A percentile compares a stretch with the other conserved stretches of the same genome.
Evolutionary conservation across 2,113 vertebrate species (phyloP).

Genomic region (Coturnix japonica): DNA sequence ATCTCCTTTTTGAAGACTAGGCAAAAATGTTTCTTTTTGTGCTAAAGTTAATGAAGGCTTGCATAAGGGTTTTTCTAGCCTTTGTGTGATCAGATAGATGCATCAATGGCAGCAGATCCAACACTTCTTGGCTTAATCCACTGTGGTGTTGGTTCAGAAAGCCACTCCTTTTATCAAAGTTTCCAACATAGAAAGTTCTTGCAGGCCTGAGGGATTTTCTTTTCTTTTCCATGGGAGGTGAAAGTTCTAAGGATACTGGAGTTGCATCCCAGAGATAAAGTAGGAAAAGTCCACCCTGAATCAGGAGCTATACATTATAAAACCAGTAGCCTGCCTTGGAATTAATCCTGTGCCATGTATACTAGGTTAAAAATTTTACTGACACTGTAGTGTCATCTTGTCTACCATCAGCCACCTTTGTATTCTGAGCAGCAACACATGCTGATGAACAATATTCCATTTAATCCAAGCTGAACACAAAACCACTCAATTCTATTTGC

Average conservation of each 20-base stretch:
- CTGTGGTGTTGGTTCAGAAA: neutral
- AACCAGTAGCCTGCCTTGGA: neutral
- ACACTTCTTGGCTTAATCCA: neutral
- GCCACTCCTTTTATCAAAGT: neutral
- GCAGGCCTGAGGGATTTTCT: neutral
- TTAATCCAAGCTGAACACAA: neutral
- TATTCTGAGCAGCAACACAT: neutral
- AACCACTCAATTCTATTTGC: neutral
- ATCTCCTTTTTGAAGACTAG: neutral
- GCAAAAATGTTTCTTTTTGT: neutral
- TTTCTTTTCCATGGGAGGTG: neutral
- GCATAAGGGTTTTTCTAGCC: neutral
- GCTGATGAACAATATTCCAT: neutral
- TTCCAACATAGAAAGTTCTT: neutral
- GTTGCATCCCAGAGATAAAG: neutral
- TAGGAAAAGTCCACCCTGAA: neutral
- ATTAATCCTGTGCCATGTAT: neutral
- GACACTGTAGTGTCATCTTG: neutral
- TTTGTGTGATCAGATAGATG: neutral
- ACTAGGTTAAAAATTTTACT: neutral
- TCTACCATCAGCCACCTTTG: neutral
- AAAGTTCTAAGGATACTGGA: neutral
- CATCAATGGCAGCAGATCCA: neutral
- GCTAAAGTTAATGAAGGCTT: neutral
- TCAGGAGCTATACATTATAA: fast-evolving